Evolutionary conservation across 2,888 invertebrate species (phyloP), one percentile per base, ranked within the genome.

Genomic region (Nycteola revayana): DNA sequence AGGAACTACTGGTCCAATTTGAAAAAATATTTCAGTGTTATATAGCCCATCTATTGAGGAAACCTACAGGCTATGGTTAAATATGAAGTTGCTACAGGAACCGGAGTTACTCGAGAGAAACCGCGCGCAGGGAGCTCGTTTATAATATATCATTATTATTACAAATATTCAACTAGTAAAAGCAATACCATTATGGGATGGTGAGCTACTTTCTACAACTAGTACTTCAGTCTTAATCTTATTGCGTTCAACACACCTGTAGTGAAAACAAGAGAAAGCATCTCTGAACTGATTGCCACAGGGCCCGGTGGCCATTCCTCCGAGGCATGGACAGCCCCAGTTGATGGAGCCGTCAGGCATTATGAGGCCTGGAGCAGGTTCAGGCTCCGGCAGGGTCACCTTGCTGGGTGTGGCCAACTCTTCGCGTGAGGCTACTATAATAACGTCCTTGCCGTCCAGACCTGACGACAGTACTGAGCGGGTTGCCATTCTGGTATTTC

Each of bases 231-330:
- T n/a, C n/a, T n/a, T n/a, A n/a, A n/a, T n/a, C n/a, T n/a, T n/a
- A n/a, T n/a, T n/a, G n/a, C n/a, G n/a, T n/a, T n/a, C n/a, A n/a
- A 14, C 14, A 0, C 35, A 90, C 91, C 92, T 92, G 61, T 96
- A 95, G 75, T 98, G 98, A 75, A 98, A 98, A 80, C 98, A 98
- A 17, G 96, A 94, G 79, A 98, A 98, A 1, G 98, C 97, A 53
- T 97, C 95, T 24, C 98, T 90, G 82, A 98, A 98, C 75, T 97
- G 94, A 7, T 94, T 91, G 1, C 97, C 98, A 75, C 98, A 98
- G 0, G 98, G 98, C 0, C 98, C 98, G 0, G 96, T 96, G 3
- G 98, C 96, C 96, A 98, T 98, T n/a, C 97, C 97, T 7, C 98
- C 98, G 20, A 98, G 90, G 74, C 98, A 98, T 0, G 98, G 98